Conservation (phyloP, 35 echinoderm and acorn worm genomes). For the Acanthaster planci region DNA sequence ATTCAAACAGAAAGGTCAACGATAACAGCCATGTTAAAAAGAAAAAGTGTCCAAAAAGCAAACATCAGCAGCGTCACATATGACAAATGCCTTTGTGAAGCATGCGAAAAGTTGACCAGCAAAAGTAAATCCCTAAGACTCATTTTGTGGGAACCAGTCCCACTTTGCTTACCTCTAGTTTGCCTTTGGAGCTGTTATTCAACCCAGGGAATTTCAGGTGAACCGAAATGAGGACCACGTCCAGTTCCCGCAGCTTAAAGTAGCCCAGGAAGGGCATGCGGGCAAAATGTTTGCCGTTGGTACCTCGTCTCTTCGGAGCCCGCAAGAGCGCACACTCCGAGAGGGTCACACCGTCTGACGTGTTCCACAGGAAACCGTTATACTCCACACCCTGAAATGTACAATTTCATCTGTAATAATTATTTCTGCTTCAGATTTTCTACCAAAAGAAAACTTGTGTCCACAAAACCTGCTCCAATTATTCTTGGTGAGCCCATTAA, state of each 20-base stretch:
- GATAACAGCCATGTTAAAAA: too few relatives aligned
- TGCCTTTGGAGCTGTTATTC: constrained; percentile 17
- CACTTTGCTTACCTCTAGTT: neutral
- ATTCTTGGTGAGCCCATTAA: too few relatives aligned
- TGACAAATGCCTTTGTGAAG: too few relatives aligned
- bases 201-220: constrained; percentile 33
- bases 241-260: constrained; percentile 24
- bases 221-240: constrained; percentile 33
- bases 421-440: neutral
- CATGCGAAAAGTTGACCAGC: too few relatives aligned
- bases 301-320: neutral
- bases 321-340: constrained; percentile 12
- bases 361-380: constrained; percentile 36
- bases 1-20: neutral
- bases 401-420: neutral
- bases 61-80: too few relatives aligned
- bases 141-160: too few relatives aligned
- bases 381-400: constrained; percentile 26
- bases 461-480: too few relatives aligned
- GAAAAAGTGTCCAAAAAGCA: too few relatives aligned
- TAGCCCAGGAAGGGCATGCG: constrained; percentile 21
- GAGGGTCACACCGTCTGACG: constrained; percentile 6
- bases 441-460: neutral
- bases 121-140: too few relatives aligned
- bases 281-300: neutral